Conservation (phyloP, 2,797 vertebrate genomes). For the Eulemur coronatus region DNA sequence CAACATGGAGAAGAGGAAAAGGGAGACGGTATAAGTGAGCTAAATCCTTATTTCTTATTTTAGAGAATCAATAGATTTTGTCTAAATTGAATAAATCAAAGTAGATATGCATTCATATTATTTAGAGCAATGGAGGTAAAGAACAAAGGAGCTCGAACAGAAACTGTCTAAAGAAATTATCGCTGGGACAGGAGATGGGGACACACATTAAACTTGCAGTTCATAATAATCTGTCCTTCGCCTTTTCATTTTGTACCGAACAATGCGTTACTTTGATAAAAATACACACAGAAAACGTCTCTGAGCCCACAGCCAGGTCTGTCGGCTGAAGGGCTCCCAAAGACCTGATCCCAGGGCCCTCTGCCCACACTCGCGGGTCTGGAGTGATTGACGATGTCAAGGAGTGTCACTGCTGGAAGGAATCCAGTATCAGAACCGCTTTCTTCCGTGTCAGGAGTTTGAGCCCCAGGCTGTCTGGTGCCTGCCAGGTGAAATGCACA, state of each 20-base stretch:
- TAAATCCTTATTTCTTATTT: slow-evolving; percentile 5
- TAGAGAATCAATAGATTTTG: not conserved
- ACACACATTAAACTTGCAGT: not conserved
- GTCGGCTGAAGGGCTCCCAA: not conserved
- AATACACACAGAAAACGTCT: not conserved
- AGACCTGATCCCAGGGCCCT: not conserved
- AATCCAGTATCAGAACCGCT: slow-evolving; percentile 42
- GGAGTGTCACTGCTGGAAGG: not conserved
- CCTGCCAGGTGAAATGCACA: not conserved
- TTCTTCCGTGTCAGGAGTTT: slow-evolving; percentile 35
- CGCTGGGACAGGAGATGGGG: not conserved
- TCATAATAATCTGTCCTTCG: not conserved
- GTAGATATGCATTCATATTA: not conserved
- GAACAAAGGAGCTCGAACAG: not conserved
- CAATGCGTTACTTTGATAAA: slow-evolving; percentile 7
- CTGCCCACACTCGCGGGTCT: not conserved
- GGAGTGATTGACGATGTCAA: not conserved
- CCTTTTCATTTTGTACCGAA: slow-evolving; percentile 2
- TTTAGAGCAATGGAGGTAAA: not conserved
- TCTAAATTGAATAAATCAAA: not conserved
- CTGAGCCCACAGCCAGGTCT: not conserved
- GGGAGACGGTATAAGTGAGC: not conserved
- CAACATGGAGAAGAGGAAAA: not conserved
- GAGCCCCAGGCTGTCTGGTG: not conserved
- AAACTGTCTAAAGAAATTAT: not conserved